These are phyloP conservation scores for Batillaria attramentaria DNA, from an alignment of 1,140 invertebrate genomes.

Conservation along the genomic window DNA sequence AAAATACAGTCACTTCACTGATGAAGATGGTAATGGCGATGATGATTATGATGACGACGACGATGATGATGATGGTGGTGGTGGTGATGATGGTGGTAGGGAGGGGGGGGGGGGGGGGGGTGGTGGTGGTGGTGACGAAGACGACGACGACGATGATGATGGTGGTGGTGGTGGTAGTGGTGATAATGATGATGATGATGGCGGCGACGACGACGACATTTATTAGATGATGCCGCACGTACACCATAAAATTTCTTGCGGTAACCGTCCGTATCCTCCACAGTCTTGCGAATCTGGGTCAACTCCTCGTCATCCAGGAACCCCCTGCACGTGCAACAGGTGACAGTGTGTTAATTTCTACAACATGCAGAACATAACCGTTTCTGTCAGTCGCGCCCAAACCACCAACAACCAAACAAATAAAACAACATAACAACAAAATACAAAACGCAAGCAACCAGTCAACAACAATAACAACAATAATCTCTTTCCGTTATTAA, in stretches of 20 bases:
- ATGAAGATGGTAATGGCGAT: background rate
- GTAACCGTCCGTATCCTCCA: conserved; percentile 25
- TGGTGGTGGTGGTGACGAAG: too few relatives aligned
- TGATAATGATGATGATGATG: background rate
- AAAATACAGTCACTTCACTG: background rate
- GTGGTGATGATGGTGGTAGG: background rate
- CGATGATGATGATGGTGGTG: too few relatives aligned
- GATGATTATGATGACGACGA: background rate
- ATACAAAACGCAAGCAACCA: background rate
- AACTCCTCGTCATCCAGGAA: conserved; percentile 25
- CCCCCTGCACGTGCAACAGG: too few relatives aligned
- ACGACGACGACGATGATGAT: background rate
- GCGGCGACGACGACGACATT: background rate
- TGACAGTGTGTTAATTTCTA: too few relatives aligned
- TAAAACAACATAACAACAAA: background rate
- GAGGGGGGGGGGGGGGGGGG: too few relatives aligned
- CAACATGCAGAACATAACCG: background rate
- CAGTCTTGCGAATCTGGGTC: conserved; percentile 10
- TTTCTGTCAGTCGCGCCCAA: background rate
- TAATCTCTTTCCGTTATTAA: background rate
- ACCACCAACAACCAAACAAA: background rate
- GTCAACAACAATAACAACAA: background rate
- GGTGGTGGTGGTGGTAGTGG: too few relatives aligned
- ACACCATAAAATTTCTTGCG: conserved; percentile 46
- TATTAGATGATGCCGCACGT: background rate